Evolutionary conservation across 2,113 vertebrate species (phyloP).

Genomic region (Nipponia nippon): DNA sequence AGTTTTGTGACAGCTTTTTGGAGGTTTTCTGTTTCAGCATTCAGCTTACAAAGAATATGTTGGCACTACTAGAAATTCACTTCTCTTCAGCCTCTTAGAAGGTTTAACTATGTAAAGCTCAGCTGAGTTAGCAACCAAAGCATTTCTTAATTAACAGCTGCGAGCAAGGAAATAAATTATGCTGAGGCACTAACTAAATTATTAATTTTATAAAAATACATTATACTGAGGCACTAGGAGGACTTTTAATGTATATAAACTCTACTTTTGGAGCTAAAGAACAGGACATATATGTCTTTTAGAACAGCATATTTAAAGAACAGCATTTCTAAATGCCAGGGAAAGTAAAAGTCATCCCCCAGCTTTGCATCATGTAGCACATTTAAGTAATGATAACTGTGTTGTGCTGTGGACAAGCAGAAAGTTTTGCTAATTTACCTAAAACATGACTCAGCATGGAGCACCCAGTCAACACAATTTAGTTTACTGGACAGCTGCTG

Average conservation of each 20-base stretch:
- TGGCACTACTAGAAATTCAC: not conserved
- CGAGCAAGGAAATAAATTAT: not conserved
- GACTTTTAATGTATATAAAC: not conserved
- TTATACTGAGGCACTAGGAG: not conserved
- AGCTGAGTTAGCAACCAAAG: not conserved
- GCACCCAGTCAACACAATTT: not conserved
- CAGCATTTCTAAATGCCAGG: not conserved
- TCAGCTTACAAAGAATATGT: not conserved
- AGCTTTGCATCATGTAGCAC: fast-evolving
- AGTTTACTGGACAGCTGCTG: not conserved
- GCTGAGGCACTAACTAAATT: not conserved
- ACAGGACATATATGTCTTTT: not conserved
- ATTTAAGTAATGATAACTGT: not conserved
- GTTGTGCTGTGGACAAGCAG: not conserved
- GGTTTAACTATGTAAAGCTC: not conserved
- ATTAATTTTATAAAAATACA: not conserved
- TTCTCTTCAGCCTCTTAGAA: not conserved
- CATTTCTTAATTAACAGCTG: not conserved
- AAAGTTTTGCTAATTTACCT: not conserved
- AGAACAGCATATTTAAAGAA: not conserved
- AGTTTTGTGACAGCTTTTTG: not conserved
- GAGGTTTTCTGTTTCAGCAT: not conserved
- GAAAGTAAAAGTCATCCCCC: not conserved
- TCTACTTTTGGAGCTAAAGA: not conserved
- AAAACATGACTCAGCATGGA: not conserved